phyloP scores from a whole-genome alignment of 2,888 invertebrate species.

The Andrena camellia region DNA sequence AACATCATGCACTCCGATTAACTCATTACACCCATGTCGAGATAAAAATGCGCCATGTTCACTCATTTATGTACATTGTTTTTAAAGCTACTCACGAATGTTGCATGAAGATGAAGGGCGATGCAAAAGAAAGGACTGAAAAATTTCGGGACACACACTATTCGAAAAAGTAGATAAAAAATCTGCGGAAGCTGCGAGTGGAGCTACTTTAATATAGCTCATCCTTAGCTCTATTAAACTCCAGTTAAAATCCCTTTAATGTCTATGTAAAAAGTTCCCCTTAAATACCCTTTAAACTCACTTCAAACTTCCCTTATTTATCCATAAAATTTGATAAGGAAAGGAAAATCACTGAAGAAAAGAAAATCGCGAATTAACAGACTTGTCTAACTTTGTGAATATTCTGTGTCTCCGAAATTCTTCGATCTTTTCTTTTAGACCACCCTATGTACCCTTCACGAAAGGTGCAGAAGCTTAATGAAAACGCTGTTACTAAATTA shows the following conservation, averaged over 20 bases:
- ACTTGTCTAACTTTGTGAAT: no score
- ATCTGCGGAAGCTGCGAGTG: no score
- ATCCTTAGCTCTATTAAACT: no score
- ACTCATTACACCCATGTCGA: background rate
- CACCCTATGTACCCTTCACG: background rate
- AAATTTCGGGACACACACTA: background rate
- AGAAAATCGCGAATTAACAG: no score
- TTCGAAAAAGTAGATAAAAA: background rate
- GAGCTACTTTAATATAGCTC: no score
- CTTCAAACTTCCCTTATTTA: no score
- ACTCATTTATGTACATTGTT: background rate
- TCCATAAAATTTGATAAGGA: no score
- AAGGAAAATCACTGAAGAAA: no score
- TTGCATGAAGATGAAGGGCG: background rate
- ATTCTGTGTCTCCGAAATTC: no score
- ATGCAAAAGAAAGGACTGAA: background rate
- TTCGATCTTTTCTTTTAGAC: background rate
- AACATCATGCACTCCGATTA: conserved; percentile 20
- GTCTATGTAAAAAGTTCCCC: no score
- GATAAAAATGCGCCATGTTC: background rate
- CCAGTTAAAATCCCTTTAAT: no score
- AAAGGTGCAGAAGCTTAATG: background rate
- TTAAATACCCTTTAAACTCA: no score
- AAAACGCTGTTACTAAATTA: conserved; percentile 12
- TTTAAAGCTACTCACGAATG: background rate